These are phyloP conservation scores for Dreissena rostriformis DNA, from an alignment of 1,140 invertebrate species.

Conservation along the genomic window DNA sequence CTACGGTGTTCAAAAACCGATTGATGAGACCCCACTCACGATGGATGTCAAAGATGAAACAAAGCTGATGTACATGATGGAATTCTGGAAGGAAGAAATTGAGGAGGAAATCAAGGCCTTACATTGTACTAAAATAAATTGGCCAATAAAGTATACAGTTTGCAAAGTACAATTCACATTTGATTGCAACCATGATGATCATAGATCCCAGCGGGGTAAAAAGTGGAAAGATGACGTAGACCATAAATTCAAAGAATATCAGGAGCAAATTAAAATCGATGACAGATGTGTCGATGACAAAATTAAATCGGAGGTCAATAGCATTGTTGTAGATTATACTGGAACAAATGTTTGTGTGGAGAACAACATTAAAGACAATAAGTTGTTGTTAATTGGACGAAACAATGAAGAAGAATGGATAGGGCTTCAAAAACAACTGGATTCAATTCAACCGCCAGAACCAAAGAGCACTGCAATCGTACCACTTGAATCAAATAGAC, in stretches of 20 bases:
- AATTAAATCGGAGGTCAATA: background rate
- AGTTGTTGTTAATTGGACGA: background rate
- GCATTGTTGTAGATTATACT: background rate
- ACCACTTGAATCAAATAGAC: background rate
- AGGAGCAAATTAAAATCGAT: background rate
- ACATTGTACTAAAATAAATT: slow-evolving; percentile 1
- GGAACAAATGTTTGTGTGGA: background rate
- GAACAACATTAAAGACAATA: background rate
- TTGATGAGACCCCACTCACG: background rate
- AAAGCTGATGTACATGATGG: slow-evolving; percentile 21
- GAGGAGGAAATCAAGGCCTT: background rate
- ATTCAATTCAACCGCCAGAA: slow-evolving; percentile 9
- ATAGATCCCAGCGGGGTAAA: background rate
- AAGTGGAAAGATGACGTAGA: background rate
- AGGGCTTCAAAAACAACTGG: background rate
- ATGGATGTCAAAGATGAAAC: background rate
- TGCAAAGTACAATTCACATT: slow-evolving; percentile 15
- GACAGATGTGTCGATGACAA: background rate
- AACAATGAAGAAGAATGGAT: background rate
- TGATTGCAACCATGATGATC: slow-evolving; percentile 1
- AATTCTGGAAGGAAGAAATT: slow-evolving; percentile 25
- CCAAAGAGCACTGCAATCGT: background rate
- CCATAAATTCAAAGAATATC: background rate
- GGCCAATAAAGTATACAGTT: background rate
- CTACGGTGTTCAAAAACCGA: background rate